Percentiles rank a stretch among this genome's conserved stretches.
phyloP scores from a whole-genome alignment of 2,113 vertebrate genomes.

The Forbesichthys agassizii region DNA sequence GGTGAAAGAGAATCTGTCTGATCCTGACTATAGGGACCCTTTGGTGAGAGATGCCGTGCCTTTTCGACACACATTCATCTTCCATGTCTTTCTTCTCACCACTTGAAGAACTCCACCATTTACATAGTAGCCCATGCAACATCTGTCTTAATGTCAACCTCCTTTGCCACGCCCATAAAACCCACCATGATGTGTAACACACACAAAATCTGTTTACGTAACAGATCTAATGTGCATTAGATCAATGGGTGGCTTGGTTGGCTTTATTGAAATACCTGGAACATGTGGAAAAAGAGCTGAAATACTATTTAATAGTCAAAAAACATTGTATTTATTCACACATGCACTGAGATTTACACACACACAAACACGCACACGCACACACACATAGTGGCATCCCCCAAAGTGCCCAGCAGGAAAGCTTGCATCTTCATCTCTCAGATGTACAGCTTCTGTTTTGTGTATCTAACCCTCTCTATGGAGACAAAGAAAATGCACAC shows the following conservation, averaged over 20 bases:
- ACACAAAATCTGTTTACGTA: background rate
- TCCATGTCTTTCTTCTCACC: constrained; percentile 46
- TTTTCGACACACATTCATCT: constrained; percentile 60
- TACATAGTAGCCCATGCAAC: constrained; percentile 41
- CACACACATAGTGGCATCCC: constrained; percentile 4
- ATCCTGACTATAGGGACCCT: constrained; percentile 18
- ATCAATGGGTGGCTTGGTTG: no score
- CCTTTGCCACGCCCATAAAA: constrained; percentile 16
- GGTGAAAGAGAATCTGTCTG: constrained; percentile 16
- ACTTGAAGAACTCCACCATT: constrained; percentile 55
- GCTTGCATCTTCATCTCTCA: constrained; percentile 49
- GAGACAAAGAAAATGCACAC: constrained; percentile 30
- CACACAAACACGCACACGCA: background rate
- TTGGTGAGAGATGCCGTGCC: constrained; percentile 18
- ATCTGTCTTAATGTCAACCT: constrained; percentile 62
- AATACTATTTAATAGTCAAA: no score
- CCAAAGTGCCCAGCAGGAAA: constrained; percentile 17
- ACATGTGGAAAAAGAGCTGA: no score
- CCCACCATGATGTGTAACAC: constrained; percentile 11
- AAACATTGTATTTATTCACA: no score
- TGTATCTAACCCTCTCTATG: constrained; percentile 23
- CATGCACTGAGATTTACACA: background rate
- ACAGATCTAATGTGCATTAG: no score
- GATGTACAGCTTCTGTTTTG: constrained; percentile 46
- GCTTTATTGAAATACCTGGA: no score